Evolutionary conservation across 2,113 vertebrate genomes (phyloP), one percentile per base, ranked within the genome.

Genomic region (Tyto alba): DNA sequence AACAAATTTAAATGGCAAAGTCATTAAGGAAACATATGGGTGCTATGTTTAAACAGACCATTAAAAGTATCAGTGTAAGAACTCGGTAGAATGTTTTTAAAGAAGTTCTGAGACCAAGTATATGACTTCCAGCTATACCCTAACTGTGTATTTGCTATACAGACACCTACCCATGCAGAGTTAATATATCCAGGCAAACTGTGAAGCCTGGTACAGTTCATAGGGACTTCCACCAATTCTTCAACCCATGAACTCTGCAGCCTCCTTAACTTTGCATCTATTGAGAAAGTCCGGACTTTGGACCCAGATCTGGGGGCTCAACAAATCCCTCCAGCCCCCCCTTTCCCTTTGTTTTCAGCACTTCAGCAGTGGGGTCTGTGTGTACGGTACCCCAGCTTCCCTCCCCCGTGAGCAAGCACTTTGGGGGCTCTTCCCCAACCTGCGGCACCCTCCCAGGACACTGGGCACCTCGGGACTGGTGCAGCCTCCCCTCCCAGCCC

Each of bases 371-470:
- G 21, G 29, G 47, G 10, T 12, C 27, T 2, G 47, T 1, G 45
- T 2, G 5, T 3, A 5, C 0, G 3, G 17, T 3, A 10, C 62
- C 36, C 8, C 1, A 23, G 62, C 29, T 74, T n/a, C 69, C 56
- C 79, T 64, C 41, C 82, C 32, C 12, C 8, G n/a, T 3, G 3
- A 1, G 64, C 2, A 2, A 12, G 52, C 67, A 5, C 55, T 29
- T 34, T 0, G 10, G 30, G 32, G 10, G 32, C 50, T 55, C 52
- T 38, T 8, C 43, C 66, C 68, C 43, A 15, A 1, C 5, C 68
- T 4, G 43, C 38, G 17, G 36, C 71, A 41, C 53, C 91, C 71
- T 72, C 36, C 53, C 29, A 26, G 40, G 22, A 9, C 71, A 32
- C 62, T 8, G 29, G 11, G 7, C 40, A 13, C 32, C 36, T 6